A percentile compares a stretch with the other conserved stretches of the same genome.
Evolutionary conservation across 2,888 invertebrate genomes (phyloP).

Genomic region (Dryococelus australis): DNA sequence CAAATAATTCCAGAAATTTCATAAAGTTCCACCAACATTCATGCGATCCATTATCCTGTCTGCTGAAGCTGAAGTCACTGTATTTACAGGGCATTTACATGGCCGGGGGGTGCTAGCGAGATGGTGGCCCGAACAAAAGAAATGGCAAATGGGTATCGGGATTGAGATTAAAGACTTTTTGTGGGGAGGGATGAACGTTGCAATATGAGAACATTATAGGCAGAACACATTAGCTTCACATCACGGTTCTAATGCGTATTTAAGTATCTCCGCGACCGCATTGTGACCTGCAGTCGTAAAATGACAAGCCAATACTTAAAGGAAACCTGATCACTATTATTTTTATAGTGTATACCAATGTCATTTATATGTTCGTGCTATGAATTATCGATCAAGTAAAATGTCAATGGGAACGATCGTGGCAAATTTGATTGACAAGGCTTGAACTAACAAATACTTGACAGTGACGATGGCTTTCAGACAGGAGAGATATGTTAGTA

Average conservation of each 20-base stretch:
- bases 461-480: too few species aligned
- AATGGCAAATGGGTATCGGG: neutral
- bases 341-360: neutral
- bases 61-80: neutral
- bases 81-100: too few species aligned
- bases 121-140: neutral
- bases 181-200: neutral
- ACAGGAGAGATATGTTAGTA: too few species aligned
- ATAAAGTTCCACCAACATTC: neutral
- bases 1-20: neutral
- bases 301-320: neutral
- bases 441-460: too few species aligned
- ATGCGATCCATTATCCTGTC: conserved; percentile 3
- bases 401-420: too few species aligned
- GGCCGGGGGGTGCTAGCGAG: neutral
- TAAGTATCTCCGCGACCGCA: neutral
- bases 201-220: neutral
- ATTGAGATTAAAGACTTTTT: neutral
- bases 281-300: neutral
- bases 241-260: conserved; percentile 6
- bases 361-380: too few species aligned
- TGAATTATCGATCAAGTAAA: too few species aligned
- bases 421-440: too few species aligned
- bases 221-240: neutral
- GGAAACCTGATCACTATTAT: neutral